Evolutionary conservation across 2,113 vertebrate species (phyloP).

Genomic region (Pluvianellus socialis): DNA sequence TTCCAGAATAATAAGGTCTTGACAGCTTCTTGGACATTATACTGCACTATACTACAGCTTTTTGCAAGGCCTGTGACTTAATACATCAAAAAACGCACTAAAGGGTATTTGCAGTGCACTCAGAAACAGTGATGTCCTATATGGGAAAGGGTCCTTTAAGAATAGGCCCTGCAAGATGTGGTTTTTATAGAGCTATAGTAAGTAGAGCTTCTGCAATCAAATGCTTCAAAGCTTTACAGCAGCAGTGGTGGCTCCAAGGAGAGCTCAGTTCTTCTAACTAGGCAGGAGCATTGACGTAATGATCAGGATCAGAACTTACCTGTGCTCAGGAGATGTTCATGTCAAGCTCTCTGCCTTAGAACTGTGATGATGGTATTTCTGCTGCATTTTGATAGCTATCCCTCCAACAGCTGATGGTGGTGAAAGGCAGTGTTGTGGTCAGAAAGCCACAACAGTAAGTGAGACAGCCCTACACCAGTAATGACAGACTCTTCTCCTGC

Average conservation of each 20-base stretch:
- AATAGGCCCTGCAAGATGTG: not conserved
- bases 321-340: not conserved
- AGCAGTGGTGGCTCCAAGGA: not conserved
- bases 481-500: not conserved
- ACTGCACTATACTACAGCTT: not conserved
- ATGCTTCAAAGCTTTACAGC: not conserved
- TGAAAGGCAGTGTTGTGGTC: not conserved
- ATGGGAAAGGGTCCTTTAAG: not conserved
- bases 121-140: not conserved
- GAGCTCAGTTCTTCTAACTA: not conserved
- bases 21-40: not conserved
- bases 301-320: not conserved
- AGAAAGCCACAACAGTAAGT: not conserved
- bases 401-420: not conserved
- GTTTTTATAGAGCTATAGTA: not conserved
- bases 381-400: not conserved
- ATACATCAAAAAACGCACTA: not conserved
- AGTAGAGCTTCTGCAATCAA: not conserved
- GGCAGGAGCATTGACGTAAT: not conserved
- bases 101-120: not conserved
- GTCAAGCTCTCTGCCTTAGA: not conserved
- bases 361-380: not conserved
- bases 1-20: not conserved
- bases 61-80: not conserved
- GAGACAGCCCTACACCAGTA: not conserved